Conservation (phyloP, 2,888 invertebrate species). For the Protophormia terraenovae region DNA sequence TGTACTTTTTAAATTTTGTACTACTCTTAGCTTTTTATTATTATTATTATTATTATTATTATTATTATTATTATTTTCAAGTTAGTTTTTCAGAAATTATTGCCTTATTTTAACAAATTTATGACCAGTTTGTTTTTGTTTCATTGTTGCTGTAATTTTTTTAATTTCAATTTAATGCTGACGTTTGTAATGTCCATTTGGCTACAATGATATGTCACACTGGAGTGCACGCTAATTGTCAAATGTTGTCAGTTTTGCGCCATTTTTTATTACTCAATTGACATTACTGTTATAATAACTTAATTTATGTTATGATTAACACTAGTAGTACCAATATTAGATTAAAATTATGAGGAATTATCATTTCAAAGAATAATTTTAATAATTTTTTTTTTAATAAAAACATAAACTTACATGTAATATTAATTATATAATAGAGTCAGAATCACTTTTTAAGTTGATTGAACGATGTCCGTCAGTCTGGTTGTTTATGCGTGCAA, state of each 20-base stretch:
- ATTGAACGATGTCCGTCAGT: too few species aligned
- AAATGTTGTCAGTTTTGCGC: constrained; percentile 77
- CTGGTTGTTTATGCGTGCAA: too few species aligned
- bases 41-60: background rate
- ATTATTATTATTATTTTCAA: too few species aligned
- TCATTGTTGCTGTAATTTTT: background rate
- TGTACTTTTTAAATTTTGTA: background rate
- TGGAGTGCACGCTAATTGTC: constrained; percentile 74
- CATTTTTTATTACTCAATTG: constrained; percentile 79
- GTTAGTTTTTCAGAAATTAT: background rate
- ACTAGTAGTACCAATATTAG: constrained; percentile 6
- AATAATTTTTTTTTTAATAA: too few species aligned
- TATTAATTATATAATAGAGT: too few species aligned
- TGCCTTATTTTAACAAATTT: constrained; percentile 25
- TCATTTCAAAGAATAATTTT: too few species aligned
- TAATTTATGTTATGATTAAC: constrained; percentile 79
- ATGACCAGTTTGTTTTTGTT: constrained; percentile 1
- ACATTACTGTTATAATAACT: constrained; percentile 80
- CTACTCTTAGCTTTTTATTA: background rate
- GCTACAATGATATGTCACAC: constrained; percentile 57
- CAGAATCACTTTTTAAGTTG: too few species aligned
- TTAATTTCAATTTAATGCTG: constrained; percentile 52
- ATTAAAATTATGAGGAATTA: too few species aligned
- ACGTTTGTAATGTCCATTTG: constrained; percentile 48
- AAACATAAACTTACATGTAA: too few species aligned